Base-by-base conservation (phyloP, 2,888 invertebrate genomes). In the Cryptocephalus moraei region DNA sequence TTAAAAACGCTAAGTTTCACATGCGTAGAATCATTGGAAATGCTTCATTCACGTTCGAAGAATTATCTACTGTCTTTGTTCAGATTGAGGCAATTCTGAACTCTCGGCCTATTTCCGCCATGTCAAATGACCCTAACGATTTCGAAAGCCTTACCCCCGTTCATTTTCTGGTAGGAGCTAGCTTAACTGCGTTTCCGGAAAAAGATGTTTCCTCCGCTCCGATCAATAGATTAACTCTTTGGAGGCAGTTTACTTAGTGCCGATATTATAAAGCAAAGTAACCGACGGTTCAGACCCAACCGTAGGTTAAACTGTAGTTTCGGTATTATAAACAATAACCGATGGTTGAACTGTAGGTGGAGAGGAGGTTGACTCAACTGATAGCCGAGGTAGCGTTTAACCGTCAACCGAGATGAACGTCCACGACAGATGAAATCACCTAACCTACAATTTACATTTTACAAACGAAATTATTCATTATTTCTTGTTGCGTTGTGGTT, bases 71-170 rank as follows among this genome's bases (percentile, higher is more conserved):
- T 8, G 11, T 40, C 9, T n/a, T 40, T 8, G 9, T 11, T 10
- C 45, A 45, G 33, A 45, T 39, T 31, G 45, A 45, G 34, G 40
- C 45, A 1, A 40, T 31, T 9, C 9, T 45, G 9, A 45, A 38
- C 31, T 44, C 44, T 31, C 11, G 44, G 11, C 44, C 44, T n/a
- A 31, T 44, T 9, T 8, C 14, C 10, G 32, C 45, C 4, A 13
- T 45, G n/a, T 40, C 45, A 8, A 8, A 33, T 8, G 45, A 45
- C 33, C 45, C 45, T 8, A 40, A 33, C 22, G 45, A 45, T 8
- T 32, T 31, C 4, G 4, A 9, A 33, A 10, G 2, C 33, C 9
- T n/a, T n/a, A 40, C 45, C 9, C 45, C 39, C 4, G 32, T 33
- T 2, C 45, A 45, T 9, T 45, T 45, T 40, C n/a, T 45, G n/a